Evolutionary conservation across 2,797 vertebrate species (phyloP).

Genomic region (Trichosurus vulpecula): DNA sequence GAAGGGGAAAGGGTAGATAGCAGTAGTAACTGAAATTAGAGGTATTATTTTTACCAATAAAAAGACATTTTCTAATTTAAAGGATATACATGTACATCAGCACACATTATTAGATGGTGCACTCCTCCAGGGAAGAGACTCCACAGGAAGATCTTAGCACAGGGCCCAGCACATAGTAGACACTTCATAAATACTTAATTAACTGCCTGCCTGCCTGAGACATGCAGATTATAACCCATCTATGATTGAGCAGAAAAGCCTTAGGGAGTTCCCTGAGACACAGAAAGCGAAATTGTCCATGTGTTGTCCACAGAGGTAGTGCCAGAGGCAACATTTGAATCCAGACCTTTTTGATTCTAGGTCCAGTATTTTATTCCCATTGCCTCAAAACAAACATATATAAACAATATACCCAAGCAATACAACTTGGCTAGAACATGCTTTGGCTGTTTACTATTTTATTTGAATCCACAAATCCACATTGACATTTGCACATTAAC

Average conservation of each 20-base stretch:
- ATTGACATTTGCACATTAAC: slow-evolving; percentile 4
- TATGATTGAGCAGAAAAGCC: neutral
- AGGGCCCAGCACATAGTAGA: neutral
- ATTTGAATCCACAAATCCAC: slow-evolving; percentile 30
- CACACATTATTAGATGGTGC: neutral
- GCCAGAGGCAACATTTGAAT: neutral
- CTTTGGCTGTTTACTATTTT: slow-evolving; percentile 33
- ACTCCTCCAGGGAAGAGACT: neutral
- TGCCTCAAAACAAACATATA: neutral
- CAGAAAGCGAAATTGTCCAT: neutral
- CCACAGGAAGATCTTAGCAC: neutral
- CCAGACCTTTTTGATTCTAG: neutral
- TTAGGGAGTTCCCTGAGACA: neutral
- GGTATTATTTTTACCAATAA: neutral
- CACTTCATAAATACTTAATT: neutral
- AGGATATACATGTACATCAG: neutral
- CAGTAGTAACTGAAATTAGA: slow-evolving; percentile 1
- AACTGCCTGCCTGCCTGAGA: neutral
- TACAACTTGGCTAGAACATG: neutral
- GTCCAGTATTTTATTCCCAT: neutral
- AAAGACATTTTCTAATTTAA: slow-evolving; percentile 13
- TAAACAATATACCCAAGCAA: neutral
- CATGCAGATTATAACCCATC: neutral
- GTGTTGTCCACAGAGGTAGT: neutral
- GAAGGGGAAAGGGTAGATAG: neutral